Percentiles rank a stretch among this genome's conserved stretches.
Evolutionary conservation across 2,888 invertebrate genomes (phyloP).

Genomic region (Chirona hameri): DNA sequence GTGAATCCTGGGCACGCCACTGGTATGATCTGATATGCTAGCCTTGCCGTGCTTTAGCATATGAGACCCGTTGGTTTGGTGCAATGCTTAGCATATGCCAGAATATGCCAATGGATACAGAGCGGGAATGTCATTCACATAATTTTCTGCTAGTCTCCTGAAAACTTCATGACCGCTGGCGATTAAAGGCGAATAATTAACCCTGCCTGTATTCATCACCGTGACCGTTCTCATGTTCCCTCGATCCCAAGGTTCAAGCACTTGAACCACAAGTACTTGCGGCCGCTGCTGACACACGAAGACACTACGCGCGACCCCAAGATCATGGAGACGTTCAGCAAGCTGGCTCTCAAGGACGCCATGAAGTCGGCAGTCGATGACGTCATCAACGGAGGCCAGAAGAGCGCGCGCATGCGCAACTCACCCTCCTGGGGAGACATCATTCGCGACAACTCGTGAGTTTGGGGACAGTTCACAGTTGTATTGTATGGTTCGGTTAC

Average conservation of each 20-base stretch:
- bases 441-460: conserved; percentile 10
- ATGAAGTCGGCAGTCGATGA: conserved; percentile 84
- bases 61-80: too few relatives aligned
- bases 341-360: conserved; percentile 88
- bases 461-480: not conserved
- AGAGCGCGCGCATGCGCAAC: conserved; percentile 35
- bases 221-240: not conserved
- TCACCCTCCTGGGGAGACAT: conserved; percentile 35
- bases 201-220: too few relatives aligned
- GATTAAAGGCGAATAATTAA: too few relatives aligned
- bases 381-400: conserved; percentile 65
- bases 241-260: conserved; percentile 70
- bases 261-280: conserved; percentile 88
- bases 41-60: too few relatives aligned
- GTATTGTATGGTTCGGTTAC: too few relatives aligned
- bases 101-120: too few relatives aligned
- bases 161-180: too few relatives aligned
- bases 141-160: too few relatives aligned
- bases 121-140: too few relatives aligned
- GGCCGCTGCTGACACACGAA: conserved; percentile 80
- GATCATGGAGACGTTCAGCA: conserved; percentile 89
- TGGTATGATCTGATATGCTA: too few relatives aligned
- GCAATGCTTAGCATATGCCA: not conserved
- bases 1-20: too few relatives aligned
- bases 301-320: conserved; percentile 86